These are phyloP conservation scores for Taxidea taxus DNA, from an alignment of 2,113 vertebrate genomes.

Conservation along the genomic window DNA sequence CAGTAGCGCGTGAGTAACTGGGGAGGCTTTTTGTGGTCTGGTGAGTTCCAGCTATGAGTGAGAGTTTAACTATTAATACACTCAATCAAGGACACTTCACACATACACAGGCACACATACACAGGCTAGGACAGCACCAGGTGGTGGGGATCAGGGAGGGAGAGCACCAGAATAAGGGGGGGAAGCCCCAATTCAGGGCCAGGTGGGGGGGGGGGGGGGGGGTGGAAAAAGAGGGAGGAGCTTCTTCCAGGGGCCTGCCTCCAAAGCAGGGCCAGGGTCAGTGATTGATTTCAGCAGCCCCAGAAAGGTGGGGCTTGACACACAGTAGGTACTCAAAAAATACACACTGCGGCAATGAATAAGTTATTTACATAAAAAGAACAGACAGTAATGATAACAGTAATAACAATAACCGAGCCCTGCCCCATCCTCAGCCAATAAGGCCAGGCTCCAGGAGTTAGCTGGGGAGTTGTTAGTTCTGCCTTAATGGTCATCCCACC, in stretches of 20 bases:
- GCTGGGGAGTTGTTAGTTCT: neutral
- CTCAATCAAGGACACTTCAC: constrained; percentile 80
- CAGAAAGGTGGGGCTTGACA: neutral
- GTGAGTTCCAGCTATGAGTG: constrained; percentile 88
- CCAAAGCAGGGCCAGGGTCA: neutral
- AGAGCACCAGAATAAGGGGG: neutral
- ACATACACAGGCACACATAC: neutral
- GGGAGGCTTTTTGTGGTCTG: constrained; percentile 88
- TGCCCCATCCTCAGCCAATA: neutral
- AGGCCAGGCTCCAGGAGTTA: neutral
- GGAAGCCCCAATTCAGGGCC: constrained; percentile 33
- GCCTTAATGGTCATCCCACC: neutral
- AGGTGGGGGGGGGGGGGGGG: too few relatives aligned
- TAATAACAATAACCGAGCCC: neutral
- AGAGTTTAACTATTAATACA: constrained; percentile 89
- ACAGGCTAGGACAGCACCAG: neutral
- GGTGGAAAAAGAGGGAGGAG: constrained; percentile 14
- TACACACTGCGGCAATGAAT: neutral
- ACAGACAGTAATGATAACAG: neutral
- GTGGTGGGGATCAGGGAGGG: neutral
- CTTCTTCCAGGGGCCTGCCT: neutral
- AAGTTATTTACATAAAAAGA: neutral
- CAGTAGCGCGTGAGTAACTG: constrained; percentile 87
- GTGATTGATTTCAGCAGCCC: neutral
- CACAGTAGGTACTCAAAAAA: constrained; percentile 38